Evolutionary conservation across 2,888 invertebrate genomes (phyloP).

Genomic region (Agapostemon virescens): DNA sequence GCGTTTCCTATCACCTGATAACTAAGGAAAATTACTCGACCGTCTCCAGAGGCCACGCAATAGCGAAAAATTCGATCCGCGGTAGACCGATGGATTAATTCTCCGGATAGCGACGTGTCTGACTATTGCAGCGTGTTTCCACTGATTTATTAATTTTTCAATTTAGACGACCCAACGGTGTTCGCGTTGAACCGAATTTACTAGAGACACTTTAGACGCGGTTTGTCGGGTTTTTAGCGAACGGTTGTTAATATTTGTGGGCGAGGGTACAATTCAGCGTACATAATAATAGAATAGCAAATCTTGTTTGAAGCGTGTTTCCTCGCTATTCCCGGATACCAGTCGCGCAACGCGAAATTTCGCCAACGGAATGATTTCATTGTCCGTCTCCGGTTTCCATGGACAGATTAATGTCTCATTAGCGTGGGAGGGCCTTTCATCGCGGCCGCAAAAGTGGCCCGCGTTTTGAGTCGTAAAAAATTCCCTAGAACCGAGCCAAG

Average conservation of each 20-base stretch:
- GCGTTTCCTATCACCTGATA: neutral
- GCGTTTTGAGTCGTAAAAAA: neutral
- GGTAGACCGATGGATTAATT: neutral
- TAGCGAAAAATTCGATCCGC: neutral
- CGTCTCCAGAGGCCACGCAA: neutral
- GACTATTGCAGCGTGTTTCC: neutral
- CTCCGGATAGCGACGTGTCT: neutral
- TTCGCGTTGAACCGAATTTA: neutral
- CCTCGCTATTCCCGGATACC: neutral
- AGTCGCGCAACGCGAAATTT: neutral
- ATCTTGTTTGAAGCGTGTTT: neutral
- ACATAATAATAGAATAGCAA: conserved; percentile 12
- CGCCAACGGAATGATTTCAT: neutral
- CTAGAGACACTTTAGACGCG: neutral
- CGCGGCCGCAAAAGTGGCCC: neutral
- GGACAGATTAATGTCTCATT: conserved; percentile 22
- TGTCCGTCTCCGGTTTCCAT: neutral
- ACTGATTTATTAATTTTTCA: neutral
- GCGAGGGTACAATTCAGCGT: neutral
- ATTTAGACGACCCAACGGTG: neutral
- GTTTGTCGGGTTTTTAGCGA: neutral
- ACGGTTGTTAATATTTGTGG: neutral
- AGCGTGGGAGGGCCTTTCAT: neutral
- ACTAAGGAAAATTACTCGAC: neutral
- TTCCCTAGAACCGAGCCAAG: neutral